A percentile compares a stretch with the other conserved stretches of the same genome.
phyloP scores from a whole-genome alignment of 2,888 invertebrate genomes.

The Amblyjoppa fuscipennis region DNA sequence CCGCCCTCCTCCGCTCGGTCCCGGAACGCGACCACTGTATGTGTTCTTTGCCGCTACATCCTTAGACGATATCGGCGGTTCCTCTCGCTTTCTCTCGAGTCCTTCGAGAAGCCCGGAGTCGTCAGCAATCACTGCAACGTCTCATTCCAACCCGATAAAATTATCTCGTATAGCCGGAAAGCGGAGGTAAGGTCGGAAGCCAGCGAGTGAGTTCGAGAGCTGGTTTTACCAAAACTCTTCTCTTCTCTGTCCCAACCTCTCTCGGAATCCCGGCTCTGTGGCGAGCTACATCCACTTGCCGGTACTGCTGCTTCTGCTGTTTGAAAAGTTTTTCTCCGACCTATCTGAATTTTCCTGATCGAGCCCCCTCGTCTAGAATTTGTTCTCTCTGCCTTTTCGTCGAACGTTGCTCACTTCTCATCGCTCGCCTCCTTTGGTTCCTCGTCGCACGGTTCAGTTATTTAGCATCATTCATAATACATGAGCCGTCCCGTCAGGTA shows the following conservation, averaged over 20 bases:
- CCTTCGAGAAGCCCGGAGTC: constrained; percentile 46
- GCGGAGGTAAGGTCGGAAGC: constrained; percentile 39
- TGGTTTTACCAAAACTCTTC: constrained; percentile 50
- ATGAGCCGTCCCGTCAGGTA: constrained; percentile 78
- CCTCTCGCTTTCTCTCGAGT: constrained; percentile 16
- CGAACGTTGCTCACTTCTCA: constrained; percentile 22
- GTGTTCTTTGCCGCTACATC: constrained; percentile 21
- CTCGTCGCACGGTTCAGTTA: constrained; percentile 69
- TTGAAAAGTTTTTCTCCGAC: constrained; percentile 59
- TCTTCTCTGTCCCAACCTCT: constrained; percentile 15
- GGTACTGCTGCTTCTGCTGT: constrained; percentile 27
- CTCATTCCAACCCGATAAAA: constrained; percentile 72
- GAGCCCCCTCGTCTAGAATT: constrained; percentile 47
- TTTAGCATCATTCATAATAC: constrained; percentile 80
- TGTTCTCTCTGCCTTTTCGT: constrained; percentile 20
- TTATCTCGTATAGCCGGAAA: constrained; percentile 73
- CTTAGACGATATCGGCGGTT: constrained; percentile 12
- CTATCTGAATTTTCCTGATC: constrained; percentile 71
- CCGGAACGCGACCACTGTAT: constrained; percentile 19
- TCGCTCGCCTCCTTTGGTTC: constrained; percentile 26
- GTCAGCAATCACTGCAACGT: constrained; percentile 67
- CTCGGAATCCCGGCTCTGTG: neutral
- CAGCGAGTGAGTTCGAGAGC: constrained; percentile 41
- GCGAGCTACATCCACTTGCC: constrained; percentile 27
- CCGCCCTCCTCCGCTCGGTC: constrained; percentile 26